Evolutionary conservation across 2,113 vertebrate species (phyloP), one percentile per base, ranked within the genome.

Genomic region (Abramis brama): DNA sequence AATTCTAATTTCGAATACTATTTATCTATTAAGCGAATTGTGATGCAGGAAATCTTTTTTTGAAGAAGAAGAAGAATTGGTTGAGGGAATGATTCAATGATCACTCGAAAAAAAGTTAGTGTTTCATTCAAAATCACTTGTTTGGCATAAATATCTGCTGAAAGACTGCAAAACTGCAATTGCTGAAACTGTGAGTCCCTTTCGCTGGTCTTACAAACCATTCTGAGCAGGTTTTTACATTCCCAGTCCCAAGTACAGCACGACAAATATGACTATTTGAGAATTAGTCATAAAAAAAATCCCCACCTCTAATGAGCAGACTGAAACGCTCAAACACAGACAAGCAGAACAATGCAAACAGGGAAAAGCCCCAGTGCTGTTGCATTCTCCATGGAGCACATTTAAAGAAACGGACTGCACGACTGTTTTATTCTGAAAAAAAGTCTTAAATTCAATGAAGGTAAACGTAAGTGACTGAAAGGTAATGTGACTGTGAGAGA

Each of bases 161-260:
- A 33, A 33, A 33, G 4, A 33, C 33, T 33, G 0, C 30, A 33
- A 33, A 33, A 33, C 30, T 33, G 30, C 30, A 33, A 33, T 33
- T 59, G 70, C 47, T 82, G 76, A 84, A 79, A 74, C 82, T 73
- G 64, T 73, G 64, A 87, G 71, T 62, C n/a, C 30, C n/a, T 62
- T 36, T 62, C 6, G 2, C 23, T 79, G 57, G 11, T 17, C 47
- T 50, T 78, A 55, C 39, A 52, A 78, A 73, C 60, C 1, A 25
- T 62, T 4, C 52, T 8, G 19, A 79, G 36, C 30, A 59, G 76
- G 19, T 79, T n/a, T 39, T 57, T 6, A 43, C 21, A 73, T 73
- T 43, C 33, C 21, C 78, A 64, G 43, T 52, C 33, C 59, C 1
- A 78, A 23, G 30, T 36, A 1, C 23, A 62, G 43, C 30, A 39